Base-by-base conservation (phyloP, 2,888 invertebrate genomes). In the Buathra laborator region DNA sequence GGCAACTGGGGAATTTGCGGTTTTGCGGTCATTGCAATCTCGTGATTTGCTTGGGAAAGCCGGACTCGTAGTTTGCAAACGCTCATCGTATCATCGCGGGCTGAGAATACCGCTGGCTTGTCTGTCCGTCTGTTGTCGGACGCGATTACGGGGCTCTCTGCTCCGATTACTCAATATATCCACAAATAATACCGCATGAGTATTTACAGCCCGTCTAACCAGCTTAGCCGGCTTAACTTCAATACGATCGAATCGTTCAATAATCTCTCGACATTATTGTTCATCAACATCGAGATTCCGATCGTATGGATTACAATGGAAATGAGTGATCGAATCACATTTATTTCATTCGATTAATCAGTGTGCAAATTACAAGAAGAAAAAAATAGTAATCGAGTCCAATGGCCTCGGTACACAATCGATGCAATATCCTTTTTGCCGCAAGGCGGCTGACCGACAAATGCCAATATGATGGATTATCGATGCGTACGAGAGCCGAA, bases 11-110 rank as follows among this genome's bases (percentile, higher is more conserved):
- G 81, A 81, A 86, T 87, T 86, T 71, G 83, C 81, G 86, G 82
- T 85, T 85, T 86, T 81, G 80, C 82, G 87, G 86, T 84, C 87
- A 81, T 70, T 72, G 68, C 77, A 87, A 86, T 79, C 81, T 71
- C 64, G 77, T 19, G 85, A 87, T 85, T 87, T 71, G 77, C 79
- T 37, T 79, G 86, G 76, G 86, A 85, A 86, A 88, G 86, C 83
- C 77, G 77, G 77, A 62, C 48, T 64, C 37, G 53, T 66, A 77
- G 72, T 87, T 87, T 88, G 84, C 75, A 86, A 87, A 81, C 85
- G 78, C 74, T 80, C 74, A 75, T 80, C 64, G 62, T 81, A 62
- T 83, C 48, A 19, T 10, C 43, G 56, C 44, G 32, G 43, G 37
- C 29, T 19, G 53, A 48, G 10, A 19, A 75, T 43, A 37, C 37